phyloP scores from a whole-genome alignment of 2,888 invertebrate species.

The Urechis unicinctus region DNA sequence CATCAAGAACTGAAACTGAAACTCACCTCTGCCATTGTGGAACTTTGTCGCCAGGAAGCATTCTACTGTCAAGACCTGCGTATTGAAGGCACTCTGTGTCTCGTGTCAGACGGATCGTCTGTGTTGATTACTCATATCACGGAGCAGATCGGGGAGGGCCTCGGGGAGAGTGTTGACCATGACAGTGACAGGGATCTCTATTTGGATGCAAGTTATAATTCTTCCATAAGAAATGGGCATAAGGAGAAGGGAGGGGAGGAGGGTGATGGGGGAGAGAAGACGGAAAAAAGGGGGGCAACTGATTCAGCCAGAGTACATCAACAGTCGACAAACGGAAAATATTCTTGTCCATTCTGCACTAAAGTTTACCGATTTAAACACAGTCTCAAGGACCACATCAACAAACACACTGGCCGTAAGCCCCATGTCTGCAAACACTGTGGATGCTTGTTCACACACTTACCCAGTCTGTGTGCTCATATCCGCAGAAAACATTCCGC shows the following conservation, averaged over 20 bases:
- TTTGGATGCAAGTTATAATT: too few relatives aligned
- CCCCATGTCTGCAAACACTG: conserved; percentile 19
- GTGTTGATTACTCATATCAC: conserved; percentile 22
- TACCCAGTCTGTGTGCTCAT: conserved; percentile 16
- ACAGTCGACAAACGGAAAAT: conserved; percentile 1
- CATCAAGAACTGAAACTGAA: not conserved
- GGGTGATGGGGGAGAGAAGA: not conserved
- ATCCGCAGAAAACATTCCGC: conserved; percentile 10
- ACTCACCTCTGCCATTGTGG: conserved; percentile 19
- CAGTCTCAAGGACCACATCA: conserved; percentile 17
- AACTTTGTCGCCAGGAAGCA: conserved; percentile 18
- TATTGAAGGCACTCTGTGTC: conserved; percentile 21
- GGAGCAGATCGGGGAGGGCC: conserved; percentile 19
- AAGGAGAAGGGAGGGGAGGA: not conserved
- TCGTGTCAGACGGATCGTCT: conserved; percentile 20
- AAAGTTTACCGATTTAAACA: conserved; percentile 15
- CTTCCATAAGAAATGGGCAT: too few relatives aligned
- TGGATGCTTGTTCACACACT: conserved; percentile 10
- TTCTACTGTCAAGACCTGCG: conserved; percentile 22
- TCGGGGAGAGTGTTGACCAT: not conserved
- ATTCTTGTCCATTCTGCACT: conserved; percentile 11
- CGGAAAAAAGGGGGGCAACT: too few relatives aligned
- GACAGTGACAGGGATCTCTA: too few relatives aligned
- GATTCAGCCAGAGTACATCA: not conserved
- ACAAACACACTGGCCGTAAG: conserved; percentile 14